phyloP scores from a whole-genome alignment of 2,113 vertebrate genomes.

The Gasterosteus aculeatus region DNA sequence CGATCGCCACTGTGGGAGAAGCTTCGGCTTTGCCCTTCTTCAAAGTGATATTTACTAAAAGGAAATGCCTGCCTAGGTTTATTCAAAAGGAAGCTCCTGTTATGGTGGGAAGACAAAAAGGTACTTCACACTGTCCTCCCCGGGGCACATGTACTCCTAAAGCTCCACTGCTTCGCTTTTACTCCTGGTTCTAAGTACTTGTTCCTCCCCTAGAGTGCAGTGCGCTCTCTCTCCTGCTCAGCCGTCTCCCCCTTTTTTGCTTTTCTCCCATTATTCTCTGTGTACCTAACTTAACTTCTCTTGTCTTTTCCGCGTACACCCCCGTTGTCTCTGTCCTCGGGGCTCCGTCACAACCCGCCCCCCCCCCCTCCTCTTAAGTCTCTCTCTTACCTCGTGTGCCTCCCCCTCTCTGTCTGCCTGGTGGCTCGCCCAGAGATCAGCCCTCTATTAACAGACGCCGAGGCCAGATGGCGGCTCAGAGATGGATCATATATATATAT shows the following conservation, averaged over 20 bases:
- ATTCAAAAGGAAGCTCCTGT: conserved; percentile 71
- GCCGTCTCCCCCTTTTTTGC: conserved; percentile 5
- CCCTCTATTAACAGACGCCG: conserved; percentile 60
- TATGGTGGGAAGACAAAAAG: conserved; percentile 74
- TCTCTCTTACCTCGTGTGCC: conserved; percentile 8
- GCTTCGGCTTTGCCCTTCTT: conserved; percentile 75
- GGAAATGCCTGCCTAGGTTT: conserved; percentile 72
- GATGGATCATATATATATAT: conserved; percentile 56
- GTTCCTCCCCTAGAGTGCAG: conserved; percentile 47
- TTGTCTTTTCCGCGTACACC: conserved; percentile 16
- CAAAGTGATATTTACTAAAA: conserved; percentile 75
- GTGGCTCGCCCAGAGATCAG: conserved; percentile 57
- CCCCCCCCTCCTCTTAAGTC: conserved; percentile 38
- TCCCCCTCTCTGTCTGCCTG: neutral
- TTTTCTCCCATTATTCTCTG: conserved; percentile 25
- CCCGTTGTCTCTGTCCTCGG: neutral
- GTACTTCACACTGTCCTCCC: conserved; percentile 71
- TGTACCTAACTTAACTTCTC: conserved; percentile 39
- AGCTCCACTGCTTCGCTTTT: conserved; percentile 63
- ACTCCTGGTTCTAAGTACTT: conserved; percentile 66
- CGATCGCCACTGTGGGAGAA: conserved; percentile 62
- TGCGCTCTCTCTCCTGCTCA: conserved; percentile 45
- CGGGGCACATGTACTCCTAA: conserved; percentile 71
- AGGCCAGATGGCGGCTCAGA: conserved; percentile 67
- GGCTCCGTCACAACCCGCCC: conserved; percentile 9